Conservation (phyloP, 2,797 vertebrate species). For the Balearica regulorum region DNA sequence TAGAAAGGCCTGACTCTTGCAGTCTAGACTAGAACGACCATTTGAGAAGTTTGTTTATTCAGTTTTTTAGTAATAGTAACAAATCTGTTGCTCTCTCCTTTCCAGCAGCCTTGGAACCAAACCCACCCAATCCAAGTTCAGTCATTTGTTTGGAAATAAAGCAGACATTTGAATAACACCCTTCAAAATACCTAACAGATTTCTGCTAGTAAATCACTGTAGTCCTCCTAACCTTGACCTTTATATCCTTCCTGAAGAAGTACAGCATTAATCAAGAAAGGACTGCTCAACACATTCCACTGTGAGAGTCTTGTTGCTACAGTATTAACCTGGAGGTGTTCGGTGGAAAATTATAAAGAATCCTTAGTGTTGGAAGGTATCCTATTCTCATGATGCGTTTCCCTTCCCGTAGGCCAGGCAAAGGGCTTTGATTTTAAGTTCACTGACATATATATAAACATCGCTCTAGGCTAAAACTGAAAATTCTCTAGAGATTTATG, state of each 20-base stretch:
- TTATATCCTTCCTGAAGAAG: constrained; percentile 53
- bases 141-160: constrained; percentile 50
- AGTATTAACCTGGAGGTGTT: constrained; percentile 62
- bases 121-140: constrained; percentile 30
- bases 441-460: constrained; percentile 55
- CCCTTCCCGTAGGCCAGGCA: constrained; percentile 49
- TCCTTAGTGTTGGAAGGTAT: constrained; percentile 25
- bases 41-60: neutral
- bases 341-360: constrained; percentile 55
- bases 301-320: constrained; percentile 37
- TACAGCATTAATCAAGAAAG: constrained; percentile 50
- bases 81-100: neutral
- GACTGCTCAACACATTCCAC: constrained; percentile 47
- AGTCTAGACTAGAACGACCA: neutral
- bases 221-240: constrained; percentile 54
- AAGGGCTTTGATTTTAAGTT: constrained; percentile 55
- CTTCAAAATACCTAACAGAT: constrained; percentile 51
- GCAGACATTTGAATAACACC: constrained; percentile 50
- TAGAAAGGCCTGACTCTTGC: neutral
- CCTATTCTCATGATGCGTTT: constrained; percentile 59
- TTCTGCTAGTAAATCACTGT: constrained; percentile 58
- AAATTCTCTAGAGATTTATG: constrained; percentile 66
- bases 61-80: neutral
- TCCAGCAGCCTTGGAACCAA: constrained; percentile 22
- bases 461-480: constrained; percentile 50